Evolutionary conservation across 2,888 invertebrate species (phyloP), one percentile per base, ranked within the genome.

Genomic region (Pristionchus exspectatus): DNA sequence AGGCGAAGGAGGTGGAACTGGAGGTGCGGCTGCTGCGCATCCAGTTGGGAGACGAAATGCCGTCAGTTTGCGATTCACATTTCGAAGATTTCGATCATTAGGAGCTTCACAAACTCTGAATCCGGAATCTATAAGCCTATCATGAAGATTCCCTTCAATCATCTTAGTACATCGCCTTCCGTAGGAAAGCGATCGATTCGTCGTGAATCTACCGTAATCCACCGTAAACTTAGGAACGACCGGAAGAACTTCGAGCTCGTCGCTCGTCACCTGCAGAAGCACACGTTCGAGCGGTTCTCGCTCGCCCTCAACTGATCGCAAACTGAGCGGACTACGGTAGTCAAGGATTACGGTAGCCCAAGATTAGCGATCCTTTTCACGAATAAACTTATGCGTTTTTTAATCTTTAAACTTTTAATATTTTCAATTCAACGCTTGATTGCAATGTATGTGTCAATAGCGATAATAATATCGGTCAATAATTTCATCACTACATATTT

Each of bases 231-330:
- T n/a, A 77, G 77, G 38, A 77, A 77, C 77, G 77, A 77, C n/a
- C 77, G 77, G 7, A 77, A 77, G 77, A 77, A 77, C 77, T 77
- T 77, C 77, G 77, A 77, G 44, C 38, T 77, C n/a, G 44, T 77
- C 27, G 77, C 77, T 16, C 18, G 77, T 16, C 77, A 77, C n/a
- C 50, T 77, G 27, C 77, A 77, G 77, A 77, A 77, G 77, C 77
- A 77, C 77, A 77, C 77, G 9, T 77, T 77, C 77, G 77, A 77
- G 77, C 38, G 77, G 24, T 77, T 77, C 77, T 77, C 77, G 16
- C 77, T 77, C 21, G 77, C 77, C 9, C 77, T 77, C 77, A 77
- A 77, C n/a, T 77, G 77, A 77, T 44, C 44, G 33, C 12, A 16
- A 27, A 66, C n/a, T 27, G 66, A 66, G 56, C 56, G 4, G 56